phyloP scores from a whole-genome alignment of 2,888 invertebrate species.

The Rugalucina vietnamica region DNA sequence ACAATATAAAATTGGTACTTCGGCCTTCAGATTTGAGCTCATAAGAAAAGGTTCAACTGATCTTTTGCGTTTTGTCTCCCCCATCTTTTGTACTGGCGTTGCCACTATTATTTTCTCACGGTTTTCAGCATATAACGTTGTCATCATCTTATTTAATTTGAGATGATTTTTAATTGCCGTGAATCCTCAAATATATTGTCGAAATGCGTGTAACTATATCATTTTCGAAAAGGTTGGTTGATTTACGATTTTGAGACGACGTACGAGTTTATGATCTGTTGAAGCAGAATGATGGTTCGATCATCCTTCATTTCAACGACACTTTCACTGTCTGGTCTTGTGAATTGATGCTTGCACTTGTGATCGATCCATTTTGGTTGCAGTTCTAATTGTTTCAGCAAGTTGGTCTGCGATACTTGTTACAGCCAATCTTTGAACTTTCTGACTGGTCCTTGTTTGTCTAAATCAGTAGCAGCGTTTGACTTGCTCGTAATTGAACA shows the following conservation, averaged over 20 bases:
- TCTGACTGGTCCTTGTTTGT: too few species aligned
- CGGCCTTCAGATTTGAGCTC: constrained; percentile 38
- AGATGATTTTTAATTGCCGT: constrained; percentile 8
- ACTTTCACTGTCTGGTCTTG: too few species aligned
- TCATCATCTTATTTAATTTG: constrained; percentile 3
- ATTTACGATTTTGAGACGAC: not conserved
- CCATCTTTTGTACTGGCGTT: not conserved
- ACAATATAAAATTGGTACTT: constrained; percentile 42
- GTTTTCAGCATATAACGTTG: not conserved
- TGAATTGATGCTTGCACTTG: too few species aligned
- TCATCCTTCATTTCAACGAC: too few species aligned
- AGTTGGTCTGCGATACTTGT: too few species aligned
- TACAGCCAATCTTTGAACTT: too few species aligned
- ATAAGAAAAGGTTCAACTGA: constrained; percentile 10
- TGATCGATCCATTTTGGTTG: too few species aligned
- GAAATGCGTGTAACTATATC: not conserved
- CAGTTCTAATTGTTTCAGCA: too few species aligned
- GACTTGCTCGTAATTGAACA: not conserved
- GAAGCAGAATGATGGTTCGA: too few species aligned
- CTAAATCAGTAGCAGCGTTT: too few species aligned
- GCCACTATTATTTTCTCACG: constrained; percentile 11
- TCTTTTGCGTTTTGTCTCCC: not conserved
- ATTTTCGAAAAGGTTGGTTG: not conserved
- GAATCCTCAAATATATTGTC: constrained; percentile 6
- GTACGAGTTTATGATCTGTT: not conserved